Evolutionary conservation across 2,888 invertebrate species (phyloP), one percentile per base, ranked within the genome.

Genomic region (Andrena trimmerana): DNA sequence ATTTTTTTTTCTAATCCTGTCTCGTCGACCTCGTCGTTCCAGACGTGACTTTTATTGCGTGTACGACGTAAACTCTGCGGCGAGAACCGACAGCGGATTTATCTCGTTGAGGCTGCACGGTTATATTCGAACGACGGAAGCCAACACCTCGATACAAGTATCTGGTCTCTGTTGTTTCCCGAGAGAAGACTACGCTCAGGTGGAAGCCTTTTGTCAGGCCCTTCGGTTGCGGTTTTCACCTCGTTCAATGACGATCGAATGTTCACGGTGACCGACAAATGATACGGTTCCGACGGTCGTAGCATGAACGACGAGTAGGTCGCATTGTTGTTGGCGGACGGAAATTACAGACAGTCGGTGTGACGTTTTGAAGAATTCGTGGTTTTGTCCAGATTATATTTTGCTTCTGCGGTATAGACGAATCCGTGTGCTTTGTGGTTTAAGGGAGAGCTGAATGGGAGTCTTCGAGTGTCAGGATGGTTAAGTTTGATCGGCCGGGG

Each of bases 21-120:
- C 87, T 86, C 86, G 87, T 86, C 88, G 87, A 86, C 42, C 42
- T 42, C 85, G 86, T 75, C 75, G 75, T 72, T 70, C 78, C 63
- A 82, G 84, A 81, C 85, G 89, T 91, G 92, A 92, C 91, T 92
- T 92, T 92, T 92, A 92, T 91, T 92, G 89, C 91, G 90, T 90
- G 92, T 91, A 91, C 91, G 86, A 88, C 90, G 91, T 92, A 90
- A 91, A 92, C 90, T 90, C 88, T 90, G 90, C 90, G 88, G 89
- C 90, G 86, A 90, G 85, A 84, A 86, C 73, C 68, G 77, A 79
- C 78, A 82, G 89, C 78, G 86, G 81, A 83, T 84, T 85, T 88
- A 90, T 90, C 90, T 90, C 85, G 89, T 90, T 90, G 89, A 78
- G 69, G 59, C 66, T 5, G 68, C 60, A 27, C 63, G 57, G 78